Evolutionary conservation across 2,797 vertebrate genomes (phyloP).

Genomic region (Rhynchonycteris naso): DNA sequence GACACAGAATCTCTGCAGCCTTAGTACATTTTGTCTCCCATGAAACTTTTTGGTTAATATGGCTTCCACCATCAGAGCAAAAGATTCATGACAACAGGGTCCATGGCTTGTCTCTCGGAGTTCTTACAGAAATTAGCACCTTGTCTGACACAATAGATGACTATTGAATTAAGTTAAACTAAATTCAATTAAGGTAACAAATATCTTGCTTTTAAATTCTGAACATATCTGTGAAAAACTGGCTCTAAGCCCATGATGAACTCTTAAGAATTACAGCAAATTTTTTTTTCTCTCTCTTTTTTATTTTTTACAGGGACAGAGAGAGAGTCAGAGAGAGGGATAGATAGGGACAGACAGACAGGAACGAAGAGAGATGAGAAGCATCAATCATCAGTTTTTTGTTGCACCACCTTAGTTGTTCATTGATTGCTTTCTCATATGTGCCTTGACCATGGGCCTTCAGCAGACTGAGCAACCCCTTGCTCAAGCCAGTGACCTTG

Average conservation of each 20-base stretch:
- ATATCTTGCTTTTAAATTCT: background rate
- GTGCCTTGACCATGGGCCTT: too few relatives aligned
- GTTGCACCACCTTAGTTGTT: too few relatives aligned
- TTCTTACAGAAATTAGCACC: background rate
- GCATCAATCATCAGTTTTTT: too few relatives aligned
- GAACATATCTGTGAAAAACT: background rate
- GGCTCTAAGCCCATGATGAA: background rate
- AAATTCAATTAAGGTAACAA: background rate
- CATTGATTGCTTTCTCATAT: too few relatives aligned
- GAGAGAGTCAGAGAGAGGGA: too few relatives aligned
- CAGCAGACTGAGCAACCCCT: too few relatives aligned
- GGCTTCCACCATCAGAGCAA: background rate
- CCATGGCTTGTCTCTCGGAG: background rate
- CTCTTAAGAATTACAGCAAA: background rate
- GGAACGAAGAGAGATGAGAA: too few relatives aligned
- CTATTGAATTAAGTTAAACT: background rate
- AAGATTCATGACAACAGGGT: background rate
- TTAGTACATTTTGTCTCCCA: background rate
- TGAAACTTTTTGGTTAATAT: background rate
- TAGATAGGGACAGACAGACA: too few relatives aligned
- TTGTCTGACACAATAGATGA: background rate
- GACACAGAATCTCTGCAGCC: background rate
- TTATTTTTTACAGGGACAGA: too few relatives aligned
- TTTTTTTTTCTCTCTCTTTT: too few relatives aligned
- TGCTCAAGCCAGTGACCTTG: too few relatives aligned